phyloP scores from a whole-genome alignment of 1,140 invertebrate species.

The Galendromus occidentalis region DNA sequence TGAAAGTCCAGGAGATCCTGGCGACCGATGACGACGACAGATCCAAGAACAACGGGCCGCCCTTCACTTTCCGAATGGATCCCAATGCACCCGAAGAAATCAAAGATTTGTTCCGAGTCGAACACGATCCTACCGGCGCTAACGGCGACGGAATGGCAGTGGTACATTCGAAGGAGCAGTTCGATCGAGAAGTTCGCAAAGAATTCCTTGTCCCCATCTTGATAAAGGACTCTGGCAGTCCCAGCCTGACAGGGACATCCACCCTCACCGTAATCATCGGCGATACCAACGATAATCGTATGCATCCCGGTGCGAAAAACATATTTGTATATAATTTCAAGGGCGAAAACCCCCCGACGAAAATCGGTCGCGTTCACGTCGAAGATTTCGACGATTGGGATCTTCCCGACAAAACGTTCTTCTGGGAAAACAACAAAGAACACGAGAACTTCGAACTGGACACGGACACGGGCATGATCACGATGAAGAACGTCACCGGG shows the following conservation, averaged over 20 bases:
- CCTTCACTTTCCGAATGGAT: slow-evolving; percentile 77
- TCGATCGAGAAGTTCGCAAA: slow-evolving; percentile 84
- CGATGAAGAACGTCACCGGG: slow-evolving; percentile 70
- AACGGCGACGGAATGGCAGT: slow-evolving; percentile 90
- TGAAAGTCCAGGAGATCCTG: slow-evolving; percentile 74
- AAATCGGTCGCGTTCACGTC: slow-evolving; percentile 84
- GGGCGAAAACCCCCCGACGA: slow-evolving; percentile 66
- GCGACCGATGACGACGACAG: slow-evolving; percentile 86
- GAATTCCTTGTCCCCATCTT: slow-evolving; percentile 84
- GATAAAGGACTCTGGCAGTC: slow-evolving; percentile 69
- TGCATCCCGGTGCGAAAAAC: slow-evolving; percentile 84
- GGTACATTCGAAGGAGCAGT: slow-evolving; percentile 64
- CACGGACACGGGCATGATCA: slow-evolving; percentile 80
- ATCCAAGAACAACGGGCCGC: slow-evolving; percentile 79
- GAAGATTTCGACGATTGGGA: slow-evolving; percentile 96
- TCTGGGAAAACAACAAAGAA: slow-evolving; percentile 59
- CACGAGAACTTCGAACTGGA: slow-evolving; percentile 60
- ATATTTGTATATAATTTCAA: slow-evolving; percentile 89
- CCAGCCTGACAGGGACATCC: slow-evolving; percentile 83
- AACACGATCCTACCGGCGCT: slow-evolving; percentile 47
- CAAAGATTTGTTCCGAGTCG: slow-evolving; percentile 72
- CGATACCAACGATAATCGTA: slow-evolving; percentile 86
- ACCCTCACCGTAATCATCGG: slow-evolving; percentile 86
- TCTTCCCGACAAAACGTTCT: slow-evolving; percentile 85
- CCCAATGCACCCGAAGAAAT: slow-evolving; percentile 78